A percentile compares a stretch with the other conserved stretches of the same genome.
phyloP scores from a whole-genome alignment of 2,113 vertebrate genomes.

The Columba livia region DNA sequence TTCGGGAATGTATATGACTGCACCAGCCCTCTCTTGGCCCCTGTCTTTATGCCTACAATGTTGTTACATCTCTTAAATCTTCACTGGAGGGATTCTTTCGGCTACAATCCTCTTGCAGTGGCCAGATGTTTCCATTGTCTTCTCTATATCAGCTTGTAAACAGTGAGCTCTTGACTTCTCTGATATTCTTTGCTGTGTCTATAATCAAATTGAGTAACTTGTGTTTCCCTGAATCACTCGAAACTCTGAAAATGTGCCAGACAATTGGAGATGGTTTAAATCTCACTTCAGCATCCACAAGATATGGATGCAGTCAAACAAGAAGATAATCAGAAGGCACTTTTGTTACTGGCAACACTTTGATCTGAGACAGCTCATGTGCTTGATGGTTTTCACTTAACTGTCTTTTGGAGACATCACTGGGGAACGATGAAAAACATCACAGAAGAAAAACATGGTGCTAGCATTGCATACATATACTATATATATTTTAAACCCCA shows the following conservation, averaged over 20 bases:
- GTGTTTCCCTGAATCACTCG: not conserved
- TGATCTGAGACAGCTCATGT: not conserved
- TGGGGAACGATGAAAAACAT: not conserved
- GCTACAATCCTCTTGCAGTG: not conserved
- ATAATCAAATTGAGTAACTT: not conserved
- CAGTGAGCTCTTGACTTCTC: not conserved
- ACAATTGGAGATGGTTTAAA: not conserved
- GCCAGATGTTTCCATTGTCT: not conserved
- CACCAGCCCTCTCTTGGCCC: not conserved
- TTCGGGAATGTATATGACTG: not conserved
- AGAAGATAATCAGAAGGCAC: not conserved
- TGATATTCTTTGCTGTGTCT: not conserved
- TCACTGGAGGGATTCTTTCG: not conserved
- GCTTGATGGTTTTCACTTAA: not conserved
- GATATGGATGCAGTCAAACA: not conserved
- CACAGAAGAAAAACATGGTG: not conserved
- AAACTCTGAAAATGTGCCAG: not conserved
- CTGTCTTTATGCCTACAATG: not conserved
- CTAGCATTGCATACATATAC: not conserved
- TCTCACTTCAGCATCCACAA: not conserved
- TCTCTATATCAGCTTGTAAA: not conserved
- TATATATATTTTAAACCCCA: not conserved
- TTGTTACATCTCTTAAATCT: not conserved
- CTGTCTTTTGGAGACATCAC: not conserved
- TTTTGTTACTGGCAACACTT: not conserved